Conservation (phyloP, 2,797 vertebrate genomes). For the Dipus sagitta region DNA sequence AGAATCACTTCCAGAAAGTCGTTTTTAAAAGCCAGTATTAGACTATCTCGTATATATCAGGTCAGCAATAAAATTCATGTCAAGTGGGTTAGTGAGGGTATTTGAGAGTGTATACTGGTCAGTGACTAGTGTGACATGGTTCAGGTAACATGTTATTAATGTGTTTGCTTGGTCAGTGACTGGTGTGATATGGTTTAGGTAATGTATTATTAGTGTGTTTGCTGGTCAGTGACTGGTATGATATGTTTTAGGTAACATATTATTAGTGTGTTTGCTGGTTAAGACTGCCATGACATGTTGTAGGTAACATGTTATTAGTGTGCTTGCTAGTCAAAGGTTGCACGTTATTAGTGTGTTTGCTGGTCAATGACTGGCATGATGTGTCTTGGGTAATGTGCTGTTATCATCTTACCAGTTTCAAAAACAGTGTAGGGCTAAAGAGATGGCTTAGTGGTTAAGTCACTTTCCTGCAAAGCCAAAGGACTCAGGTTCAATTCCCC, state of each 20-base stretch:
- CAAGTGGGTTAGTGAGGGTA: not conserved
- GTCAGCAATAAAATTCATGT: constrained; percentile 30
- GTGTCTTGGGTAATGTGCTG: constrained; percentile 12
- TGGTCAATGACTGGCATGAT: not conserved
- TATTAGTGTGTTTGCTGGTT: not conserved
- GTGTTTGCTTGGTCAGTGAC: not conserved
- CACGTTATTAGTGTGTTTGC: not conserved
- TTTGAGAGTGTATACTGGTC: not conserved
- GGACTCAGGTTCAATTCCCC: too few species aligned
- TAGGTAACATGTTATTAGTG: not conserved
- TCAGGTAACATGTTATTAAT: too few species aligned
- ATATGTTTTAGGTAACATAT: not conserved
- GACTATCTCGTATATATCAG: not conserved
- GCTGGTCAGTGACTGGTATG: not conserved
- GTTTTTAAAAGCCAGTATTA: constrained; percentile 31
- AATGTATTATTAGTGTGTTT: not conserved
- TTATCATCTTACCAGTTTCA: not conserved
- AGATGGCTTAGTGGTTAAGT: too few species aligned
- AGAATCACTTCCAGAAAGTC: constrained; percentile 46
- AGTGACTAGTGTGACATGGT: too few species aligned
- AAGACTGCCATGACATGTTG: not conserved
- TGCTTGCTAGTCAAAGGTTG: not conserved
- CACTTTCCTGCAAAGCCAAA: too few species aligned
- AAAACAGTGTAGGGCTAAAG: not conserved
- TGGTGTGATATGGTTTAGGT: not conserved